Evolutionary conservation across 2,113 vertebrate species (phyloP).

Genomic region (Ia io): DNA sequence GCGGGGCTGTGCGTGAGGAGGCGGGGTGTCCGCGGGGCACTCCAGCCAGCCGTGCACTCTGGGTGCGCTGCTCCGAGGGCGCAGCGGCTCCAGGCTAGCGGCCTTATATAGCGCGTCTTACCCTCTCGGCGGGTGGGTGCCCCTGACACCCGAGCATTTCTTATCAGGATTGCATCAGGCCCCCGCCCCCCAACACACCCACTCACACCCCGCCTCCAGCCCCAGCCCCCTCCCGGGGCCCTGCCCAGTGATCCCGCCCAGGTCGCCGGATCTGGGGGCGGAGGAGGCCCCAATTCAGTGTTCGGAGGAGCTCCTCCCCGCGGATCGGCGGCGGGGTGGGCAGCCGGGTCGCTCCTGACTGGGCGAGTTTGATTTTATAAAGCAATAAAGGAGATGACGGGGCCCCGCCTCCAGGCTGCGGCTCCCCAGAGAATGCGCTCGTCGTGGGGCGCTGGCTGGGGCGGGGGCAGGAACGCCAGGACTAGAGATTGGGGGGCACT

Average conservation of each 20-base stretch:
- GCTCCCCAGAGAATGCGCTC: background rate
- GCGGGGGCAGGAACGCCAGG: background rate
- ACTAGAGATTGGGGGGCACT: background rate
- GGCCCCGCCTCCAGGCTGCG: background rate
- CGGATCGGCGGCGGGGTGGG: background rate
- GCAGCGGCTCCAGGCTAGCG: conserved; percentile 48
- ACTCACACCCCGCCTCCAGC: conserved; percentile 14
- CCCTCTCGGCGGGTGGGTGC: conserved; percentile 86
- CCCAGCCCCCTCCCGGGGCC: conserved; percentile 14
- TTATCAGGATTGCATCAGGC: conserved; percentile 65
- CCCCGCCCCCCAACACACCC: conserved; percentile 61
- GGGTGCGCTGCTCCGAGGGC: conserved; percentile 31
- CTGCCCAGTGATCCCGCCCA: conserved; percentile 60
- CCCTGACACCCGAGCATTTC: conserved; percentile 66
- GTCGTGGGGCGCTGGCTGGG: background rate
- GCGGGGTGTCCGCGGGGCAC: background rate
- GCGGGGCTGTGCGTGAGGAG: background rate
- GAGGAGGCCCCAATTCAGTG: background rate
- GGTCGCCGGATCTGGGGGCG: background rate
- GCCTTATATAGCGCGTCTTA: conserved; percentile 88
- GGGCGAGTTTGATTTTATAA: background rate
- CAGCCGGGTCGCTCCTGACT: background rate
- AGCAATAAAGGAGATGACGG: background rate
- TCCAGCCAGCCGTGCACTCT: background rate
- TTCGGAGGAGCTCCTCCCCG: background rate